phyloP scores from a whole-genome alignment of 23 tunicate species.

The Ascidia mentula region DNA sequence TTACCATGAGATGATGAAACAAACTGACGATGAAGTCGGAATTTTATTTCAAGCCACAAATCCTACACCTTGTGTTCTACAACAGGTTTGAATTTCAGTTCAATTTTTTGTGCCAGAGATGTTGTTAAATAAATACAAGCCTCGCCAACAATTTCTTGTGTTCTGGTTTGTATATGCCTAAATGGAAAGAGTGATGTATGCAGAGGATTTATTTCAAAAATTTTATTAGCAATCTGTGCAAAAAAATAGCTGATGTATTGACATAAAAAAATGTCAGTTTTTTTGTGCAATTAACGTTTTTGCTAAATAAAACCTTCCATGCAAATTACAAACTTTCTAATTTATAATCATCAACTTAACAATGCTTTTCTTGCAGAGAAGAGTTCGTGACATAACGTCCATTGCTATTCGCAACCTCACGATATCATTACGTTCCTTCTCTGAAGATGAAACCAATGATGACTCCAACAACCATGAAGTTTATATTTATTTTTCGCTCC shows the following conservation, averaged over 20 bases:
- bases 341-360: neutral
- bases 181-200: too few relatives aligned
- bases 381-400: slow-evolving; percentile 22
- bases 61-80: neutral
- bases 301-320: neutral
- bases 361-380: neutral
- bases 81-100: neutral
- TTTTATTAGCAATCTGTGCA: too few relatives aligned
- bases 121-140: too few relatives aligned
- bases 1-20: too few relatives aligned
- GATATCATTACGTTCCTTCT: neutral
- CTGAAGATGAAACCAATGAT: neutral
- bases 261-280: neutral
- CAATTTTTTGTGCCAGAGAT: neutral
- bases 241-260: neutral
- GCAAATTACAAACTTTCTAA: neutral
- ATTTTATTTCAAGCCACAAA: neutral
- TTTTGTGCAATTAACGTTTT: neutral
- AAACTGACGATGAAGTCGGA: neutral
- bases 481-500: too few relatives aligned
- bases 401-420: slow-evolving; percentile 23
- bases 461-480: neutral
- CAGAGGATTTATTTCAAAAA: too few relatives aligned
- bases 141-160: neutral
- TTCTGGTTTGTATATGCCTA: neutral